Conservation (phyloP, 2,113 vertebrate genomes). For the Kobus ellipsiprymnus region DNA sequence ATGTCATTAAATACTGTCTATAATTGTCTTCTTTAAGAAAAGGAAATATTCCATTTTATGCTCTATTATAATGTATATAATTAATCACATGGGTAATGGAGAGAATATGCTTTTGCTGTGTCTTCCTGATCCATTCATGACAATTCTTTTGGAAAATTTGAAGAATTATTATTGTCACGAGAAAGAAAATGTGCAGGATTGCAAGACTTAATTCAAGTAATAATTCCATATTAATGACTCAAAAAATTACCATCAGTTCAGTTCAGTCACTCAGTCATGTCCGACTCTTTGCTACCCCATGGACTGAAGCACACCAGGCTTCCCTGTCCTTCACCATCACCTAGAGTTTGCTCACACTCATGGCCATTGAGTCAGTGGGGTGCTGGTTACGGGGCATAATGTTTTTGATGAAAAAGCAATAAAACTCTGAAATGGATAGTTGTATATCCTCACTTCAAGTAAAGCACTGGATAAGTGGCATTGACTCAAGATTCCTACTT, state of each 20-base stretch:
- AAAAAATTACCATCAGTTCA: not conserved
- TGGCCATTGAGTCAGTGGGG: not conserved
- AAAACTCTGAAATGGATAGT: not conserved
- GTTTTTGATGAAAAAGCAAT: not conserved
- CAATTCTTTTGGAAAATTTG: not conserved
- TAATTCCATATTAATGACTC: not conserved
- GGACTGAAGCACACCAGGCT: not conserved
- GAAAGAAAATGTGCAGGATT: not conserved
- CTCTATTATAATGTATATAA: not conserved
- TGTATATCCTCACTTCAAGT: not conserved
- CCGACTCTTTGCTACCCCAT: not conserved
- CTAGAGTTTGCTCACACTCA: not conserved
- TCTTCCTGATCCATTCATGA: not conserved
- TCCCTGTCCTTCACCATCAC: not conserved
- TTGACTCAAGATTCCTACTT: not conserved
- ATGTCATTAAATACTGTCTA: not conserved
- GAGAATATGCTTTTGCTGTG: not conserved
- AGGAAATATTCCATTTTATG: not conserved
- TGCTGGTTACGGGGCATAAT: not conserved
- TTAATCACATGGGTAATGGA: not conserved
- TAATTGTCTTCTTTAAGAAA: not conserved
- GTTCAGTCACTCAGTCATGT: not conserved
- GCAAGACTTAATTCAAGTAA: not conserved
- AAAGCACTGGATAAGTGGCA: not conserved
- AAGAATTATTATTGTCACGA: not conserved